Evolutionary conservation across 2,797 vertebrate species (phyloP).

Genomic region (Denticeps clupeoides): DNA sequence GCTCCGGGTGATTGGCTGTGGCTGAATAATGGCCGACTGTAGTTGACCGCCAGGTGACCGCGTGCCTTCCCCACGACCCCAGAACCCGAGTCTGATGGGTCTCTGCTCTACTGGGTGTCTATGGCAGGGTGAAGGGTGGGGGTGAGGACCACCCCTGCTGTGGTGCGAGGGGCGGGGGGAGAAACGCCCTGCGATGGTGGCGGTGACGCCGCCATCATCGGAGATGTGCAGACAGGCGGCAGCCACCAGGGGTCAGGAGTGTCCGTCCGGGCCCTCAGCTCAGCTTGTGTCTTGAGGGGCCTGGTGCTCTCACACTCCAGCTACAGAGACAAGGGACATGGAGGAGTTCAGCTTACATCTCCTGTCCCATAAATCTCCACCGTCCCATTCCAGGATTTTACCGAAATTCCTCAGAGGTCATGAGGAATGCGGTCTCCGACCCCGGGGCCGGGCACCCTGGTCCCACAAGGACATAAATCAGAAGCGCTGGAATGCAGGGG

Average conservation of each 20-base stretch:
- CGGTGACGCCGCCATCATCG: too few species aligned
- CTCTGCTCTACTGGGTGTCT: constrained; percentile 61
- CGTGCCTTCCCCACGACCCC: constrained; percentile 92
- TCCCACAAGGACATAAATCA: constrained; percentile 62
- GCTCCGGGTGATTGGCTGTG: constrained; percentile 90
- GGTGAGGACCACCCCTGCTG: too few species aligned
- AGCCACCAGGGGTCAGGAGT: too few species aligned
- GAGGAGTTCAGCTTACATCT: constrained; percentile 41
- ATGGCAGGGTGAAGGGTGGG: too few species aligned
- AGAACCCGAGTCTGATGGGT: constrained; percentile 34
- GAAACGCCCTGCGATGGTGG: too few species aligned
- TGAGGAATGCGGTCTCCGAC: constrained; percentile 69
- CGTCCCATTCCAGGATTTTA: constrained; percentile 56
- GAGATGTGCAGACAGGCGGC: too few species aligned
- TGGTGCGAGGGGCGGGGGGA: too few species aligned
- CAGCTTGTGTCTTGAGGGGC: constrained; percentile 20
- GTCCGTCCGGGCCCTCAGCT: too few species aligned
- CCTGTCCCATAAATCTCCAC: constrained; percentile 61
- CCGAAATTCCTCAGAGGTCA: constrained; percentile 63
- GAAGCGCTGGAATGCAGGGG: constrained; percentile 45
- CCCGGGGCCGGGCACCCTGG: constrained; percentile 60
- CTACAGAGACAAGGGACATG: too few species aligned
- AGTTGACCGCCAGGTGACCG: constrained; percentile 95
- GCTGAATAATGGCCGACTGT: constrained; percentile 89
- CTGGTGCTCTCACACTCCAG: constrained; percentile 40